Evolutionary conservation across 2,113 vertebrate genomes (phyloP).

Genomic region (Prietella phreatophila): DNA sequence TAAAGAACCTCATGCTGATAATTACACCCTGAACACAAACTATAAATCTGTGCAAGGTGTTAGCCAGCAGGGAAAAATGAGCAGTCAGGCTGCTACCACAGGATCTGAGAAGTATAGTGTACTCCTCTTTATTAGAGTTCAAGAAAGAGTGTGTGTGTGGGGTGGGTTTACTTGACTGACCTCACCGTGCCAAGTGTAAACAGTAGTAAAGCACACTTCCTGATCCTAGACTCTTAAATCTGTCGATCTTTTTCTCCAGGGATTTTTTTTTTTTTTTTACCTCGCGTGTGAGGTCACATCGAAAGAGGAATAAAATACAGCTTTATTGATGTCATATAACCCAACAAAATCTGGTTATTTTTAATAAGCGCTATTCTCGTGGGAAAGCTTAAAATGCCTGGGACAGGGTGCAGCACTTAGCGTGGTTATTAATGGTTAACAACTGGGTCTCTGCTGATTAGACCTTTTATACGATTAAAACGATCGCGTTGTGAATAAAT

Average conservation of each 20-base stretch:
- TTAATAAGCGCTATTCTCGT: conserved; percentile 47
- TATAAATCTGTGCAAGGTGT: conserved; percentile 50
- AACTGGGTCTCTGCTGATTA: not conserved
- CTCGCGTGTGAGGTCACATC: not conserved
- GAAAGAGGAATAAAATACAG: conserved; percentile 3
- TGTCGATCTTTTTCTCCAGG: not conserved
- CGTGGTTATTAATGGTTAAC: not conserved
- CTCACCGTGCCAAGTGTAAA: conserved; percentile 11
- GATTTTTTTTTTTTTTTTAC: not conserved
- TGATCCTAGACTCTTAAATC: conserved; percentile 7
- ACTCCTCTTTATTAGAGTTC: conserved; percentile 21
- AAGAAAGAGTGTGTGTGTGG: not conserved
- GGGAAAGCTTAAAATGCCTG: conserved; percentile 22
- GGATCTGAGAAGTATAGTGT: conserved; percentile 24
- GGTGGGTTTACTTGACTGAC: not conserved
- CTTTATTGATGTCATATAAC: conserved; percentile 29
- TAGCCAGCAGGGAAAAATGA: conserved; percentile 48
- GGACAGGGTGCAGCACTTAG: not conserved
- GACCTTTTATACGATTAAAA: not conserved
- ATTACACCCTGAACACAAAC: conserved; percentile 57
- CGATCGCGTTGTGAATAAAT: not conserved
- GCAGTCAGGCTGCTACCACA: conserved; percentile 29
- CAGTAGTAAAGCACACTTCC: conserved; percentile 7
- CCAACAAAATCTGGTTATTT: conserved; percentile 13
- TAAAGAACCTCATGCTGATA: conserved; percentile 62